Evolutionary conservation across 2,113 vertebrate species (phyloP).

Genomic region (Dasypus novemcinctus): DNA sequence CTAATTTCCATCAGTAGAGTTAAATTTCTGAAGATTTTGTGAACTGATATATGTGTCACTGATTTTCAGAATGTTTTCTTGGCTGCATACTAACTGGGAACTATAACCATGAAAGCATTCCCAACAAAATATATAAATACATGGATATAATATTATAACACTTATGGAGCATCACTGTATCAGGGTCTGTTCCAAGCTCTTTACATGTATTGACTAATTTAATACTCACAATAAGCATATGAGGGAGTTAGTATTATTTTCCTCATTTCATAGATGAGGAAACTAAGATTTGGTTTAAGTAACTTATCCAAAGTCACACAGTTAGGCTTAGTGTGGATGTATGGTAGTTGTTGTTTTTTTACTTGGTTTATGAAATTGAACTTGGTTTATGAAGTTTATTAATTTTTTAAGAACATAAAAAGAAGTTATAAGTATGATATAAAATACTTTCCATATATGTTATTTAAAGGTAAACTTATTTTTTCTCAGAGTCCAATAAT

Average conservation of each 20-base stretch:
- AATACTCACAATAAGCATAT: no score
- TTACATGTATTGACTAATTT: no score
- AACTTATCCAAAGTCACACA: not conserved
- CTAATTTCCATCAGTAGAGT: not conserved
- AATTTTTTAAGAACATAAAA: not conserved
- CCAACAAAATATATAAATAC: slow-evolving; percentile 25
- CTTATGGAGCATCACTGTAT: not conserved
- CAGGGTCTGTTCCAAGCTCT: no score
- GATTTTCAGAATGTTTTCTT: slow-evolving; percentile 15
- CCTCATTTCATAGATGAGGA: not conserved
- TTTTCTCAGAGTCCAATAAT: not conserved
- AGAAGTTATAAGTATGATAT: not conserved
- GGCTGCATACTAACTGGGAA: not conserved
- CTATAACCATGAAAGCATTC: slow-evolving; percentile 16
- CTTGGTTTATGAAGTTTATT: not conserved
- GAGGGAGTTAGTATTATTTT: not conserved
- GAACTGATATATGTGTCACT: not conserved
- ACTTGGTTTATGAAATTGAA: slow-evolving; percentile 33
- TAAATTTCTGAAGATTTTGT: slow-evolving; percentile 33
- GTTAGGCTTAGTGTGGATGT: not conserved
- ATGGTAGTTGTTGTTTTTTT: not conserved
- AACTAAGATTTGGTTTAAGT: not conserved
- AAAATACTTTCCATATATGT: not conserved
- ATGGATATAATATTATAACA: slow-evolving; percentile 6
- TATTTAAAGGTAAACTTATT: not conserved